Conservation (phyloP, 2,113 vertebrate species). For the Cyrtonyx montezumae region DNA sequence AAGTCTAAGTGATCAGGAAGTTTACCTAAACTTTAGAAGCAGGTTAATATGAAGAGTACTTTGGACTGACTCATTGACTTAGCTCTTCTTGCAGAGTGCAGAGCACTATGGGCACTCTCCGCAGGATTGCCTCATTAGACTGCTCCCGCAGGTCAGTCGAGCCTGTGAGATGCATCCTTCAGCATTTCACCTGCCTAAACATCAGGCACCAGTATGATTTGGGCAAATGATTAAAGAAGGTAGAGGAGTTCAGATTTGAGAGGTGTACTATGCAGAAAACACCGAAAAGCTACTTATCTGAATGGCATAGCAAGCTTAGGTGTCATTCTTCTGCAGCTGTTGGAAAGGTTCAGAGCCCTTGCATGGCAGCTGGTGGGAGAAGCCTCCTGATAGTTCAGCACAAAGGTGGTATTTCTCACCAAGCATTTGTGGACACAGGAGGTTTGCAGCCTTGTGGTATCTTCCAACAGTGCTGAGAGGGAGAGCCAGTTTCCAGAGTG, state of each 20-base stretch:
- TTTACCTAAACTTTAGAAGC: slow-evolving; percentile 54
- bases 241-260: background rate
- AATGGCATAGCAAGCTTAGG: background rate
- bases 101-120: background rate
- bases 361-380: accelerated
- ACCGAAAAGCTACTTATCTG: background rate
- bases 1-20: slow-evolving; percentile 57
- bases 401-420: background rate
- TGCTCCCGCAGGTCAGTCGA: background rate
- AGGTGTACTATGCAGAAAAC: background rate
- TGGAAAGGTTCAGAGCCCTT: accelerated
- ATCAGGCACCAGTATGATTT: background rate
- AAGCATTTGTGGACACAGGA: background rate
- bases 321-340: background rate
- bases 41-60: slow-evolving; percentile 13
- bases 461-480: background rate
- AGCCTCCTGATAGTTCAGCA: background rate
- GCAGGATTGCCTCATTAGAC: accelerated
- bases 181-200: background rate
- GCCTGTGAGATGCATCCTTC: background rate
- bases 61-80: background rate
- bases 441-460: background rate
- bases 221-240: background rate
- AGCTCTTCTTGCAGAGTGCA: background rate
- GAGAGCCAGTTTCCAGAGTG: background rate